A percentile compares a stretch with the other conserved stretches of the same genome.
phyloP scores from a whole-genome alignment of 2,797 vertebrate genomes.

The Hapalemur alaotrensis region DNA sequence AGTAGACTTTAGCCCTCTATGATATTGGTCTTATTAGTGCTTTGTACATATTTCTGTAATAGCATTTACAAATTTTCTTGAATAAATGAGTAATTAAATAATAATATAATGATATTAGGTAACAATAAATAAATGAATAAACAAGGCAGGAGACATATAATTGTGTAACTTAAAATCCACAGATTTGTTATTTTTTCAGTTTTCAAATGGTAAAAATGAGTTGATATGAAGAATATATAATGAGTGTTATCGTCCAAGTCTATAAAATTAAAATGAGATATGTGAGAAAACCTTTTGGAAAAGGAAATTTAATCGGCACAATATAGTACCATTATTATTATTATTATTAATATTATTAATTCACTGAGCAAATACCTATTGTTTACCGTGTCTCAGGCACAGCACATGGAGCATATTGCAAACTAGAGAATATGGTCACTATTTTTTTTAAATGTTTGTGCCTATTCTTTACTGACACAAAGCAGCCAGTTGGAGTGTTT shows the following conservation, averaged over 20 bases:
- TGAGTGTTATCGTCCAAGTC: neutral
- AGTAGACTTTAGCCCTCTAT: neutral
- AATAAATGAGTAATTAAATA: neutral
- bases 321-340: neutral
- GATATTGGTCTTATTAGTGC: neutral
- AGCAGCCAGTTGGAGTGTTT: neutral
- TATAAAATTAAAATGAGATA: neutral
- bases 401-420: neutral
- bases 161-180: neutral
- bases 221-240: neutral
- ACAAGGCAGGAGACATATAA: neutral
- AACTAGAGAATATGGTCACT: neutral
- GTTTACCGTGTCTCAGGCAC: neutral
- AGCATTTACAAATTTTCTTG: neutral
- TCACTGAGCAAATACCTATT: neutral
- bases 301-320: neutral
- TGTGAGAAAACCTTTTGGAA: neutral
- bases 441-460: neutral
- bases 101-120: neutral
- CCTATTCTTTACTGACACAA: constrained; percentile 17
- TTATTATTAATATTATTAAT: neutral
- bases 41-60: neutral
- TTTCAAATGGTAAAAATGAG: neutral
- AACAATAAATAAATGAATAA: neutral
- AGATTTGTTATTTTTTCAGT: neutral